Evolutionary conservation across 2,797 vertebrate species (phyloP), one percentile per base, ranked within the genome.

Genomic region (Pangasius mekongensis): DNA sequence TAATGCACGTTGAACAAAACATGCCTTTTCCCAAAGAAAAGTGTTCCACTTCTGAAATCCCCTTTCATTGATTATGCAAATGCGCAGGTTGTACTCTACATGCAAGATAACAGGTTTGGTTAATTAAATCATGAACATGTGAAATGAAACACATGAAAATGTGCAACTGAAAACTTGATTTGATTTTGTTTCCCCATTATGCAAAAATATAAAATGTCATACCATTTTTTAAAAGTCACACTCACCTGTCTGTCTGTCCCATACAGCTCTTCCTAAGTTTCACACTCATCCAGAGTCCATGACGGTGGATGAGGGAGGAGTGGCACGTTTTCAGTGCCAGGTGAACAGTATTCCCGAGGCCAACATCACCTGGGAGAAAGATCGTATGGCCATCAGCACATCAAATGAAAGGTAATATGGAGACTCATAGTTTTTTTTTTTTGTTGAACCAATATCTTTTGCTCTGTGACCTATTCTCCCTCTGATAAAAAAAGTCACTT

Each of bases 311-410:
- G 94, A 91, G 54, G 95, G 95, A 0, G 93, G 96, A 0, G 95
- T 96, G 0, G 94, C 95, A 18, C 92, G 92, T 47, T 96, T 96
- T 93, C 95, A 96, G 91, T 95, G 96, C 93, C 94, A 96, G 91
- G 94, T 95, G 87, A 90, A 8, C 0, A 95, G 95, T 0, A 90
- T 95, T 66, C 96, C 96, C 0, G 95, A 97, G 86, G 95, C 96
- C 67, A 95, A 87, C 58, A 95, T 96, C 90, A 97, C 93, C 85
- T 96, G 96, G 97, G 96, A 97, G 91, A 96, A 91, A 87, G 93
- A 95, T 77, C 90, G 93, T 11, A 89, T 84, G 0, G 83, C 90
- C 0, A 93, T 96, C 36, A 92, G 89, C 62, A 94, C 94, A 6
- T 87, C 90, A 0, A 92, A 96, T 89, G 93, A 87, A 84, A 92